These are phyloP conservation scores for Tyto alba DNA, from an alignment of 2,113 vertebrate species.

Conservation along the genomic window DNA sequence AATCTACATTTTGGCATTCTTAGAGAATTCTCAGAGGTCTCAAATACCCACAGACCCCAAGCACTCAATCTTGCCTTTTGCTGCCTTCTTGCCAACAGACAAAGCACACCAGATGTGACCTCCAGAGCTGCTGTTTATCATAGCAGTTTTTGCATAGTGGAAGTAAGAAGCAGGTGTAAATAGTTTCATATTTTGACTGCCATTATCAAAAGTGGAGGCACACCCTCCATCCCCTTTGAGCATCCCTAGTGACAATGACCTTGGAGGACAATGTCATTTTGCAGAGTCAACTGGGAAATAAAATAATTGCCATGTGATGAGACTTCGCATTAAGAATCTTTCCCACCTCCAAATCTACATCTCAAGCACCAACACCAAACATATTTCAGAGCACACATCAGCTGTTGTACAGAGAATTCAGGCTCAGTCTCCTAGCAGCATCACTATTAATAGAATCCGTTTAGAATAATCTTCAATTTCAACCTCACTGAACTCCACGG, in stretches of 20 bases:
- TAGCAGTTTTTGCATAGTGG: not conserved
- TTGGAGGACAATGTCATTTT: not conserved
- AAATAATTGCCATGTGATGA: not conserved
- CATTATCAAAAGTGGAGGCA: not conserved
- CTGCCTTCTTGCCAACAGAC: not conserved
- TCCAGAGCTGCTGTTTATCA: not conserved
- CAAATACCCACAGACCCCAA: not conserved
- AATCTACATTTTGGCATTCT: not conserved
- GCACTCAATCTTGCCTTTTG: not conserved
- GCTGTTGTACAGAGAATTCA: slow-evolving; percentile 55
- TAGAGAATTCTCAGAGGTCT: not conserved
- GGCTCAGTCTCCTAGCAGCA: slow-evolving; percentile 65
- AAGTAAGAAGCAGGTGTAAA: not conserved
- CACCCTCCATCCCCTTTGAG: not conserved
- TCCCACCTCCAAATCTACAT: not conserved
- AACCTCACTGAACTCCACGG: slow-evolving; percentile 25
- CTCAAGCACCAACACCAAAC: slow-evolving; percentile 24
- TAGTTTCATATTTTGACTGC: not conserved
- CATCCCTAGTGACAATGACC: not conserved
- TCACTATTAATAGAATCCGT: slow-evolving; percentile 65
- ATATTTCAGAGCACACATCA: slow-evolving; percentile 51
- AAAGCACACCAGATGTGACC: not conserved
- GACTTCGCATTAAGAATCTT: not conserved
- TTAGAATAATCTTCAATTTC: slow-evolving; percentile 63
- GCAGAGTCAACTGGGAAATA: not conserved